Evolutionary conservation across 2,888 invertebrate species (phyloP).

Genomic region (Eupithecia inturbata): DNA sequence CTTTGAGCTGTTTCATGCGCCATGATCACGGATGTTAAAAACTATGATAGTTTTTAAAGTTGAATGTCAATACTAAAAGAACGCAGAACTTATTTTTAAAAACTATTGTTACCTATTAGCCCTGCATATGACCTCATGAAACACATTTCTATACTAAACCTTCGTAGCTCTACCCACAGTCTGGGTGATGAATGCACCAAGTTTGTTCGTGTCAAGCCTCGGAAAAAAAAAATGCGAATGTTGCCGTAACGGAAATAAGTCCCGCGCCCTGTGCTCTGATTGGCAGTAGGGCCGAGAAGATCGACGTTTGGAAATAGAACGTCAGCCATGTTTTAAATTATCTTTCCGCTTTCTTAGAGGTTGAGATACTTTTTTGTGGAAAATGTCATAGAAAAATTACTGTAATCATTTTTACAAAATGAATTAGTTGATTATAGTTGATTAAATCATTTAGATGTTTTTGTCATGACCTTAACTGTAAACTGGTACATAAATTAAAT

Average conservation of each 20-base stretch:
- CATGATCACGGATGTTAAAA: too few species aligned
- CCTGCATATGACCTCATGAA: not conserved
- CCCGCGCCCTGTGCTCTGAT: slow-evolving; percentile 66
- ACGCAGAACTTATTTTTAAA: too few species aligned
- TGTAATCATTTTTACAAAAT: not conserved
- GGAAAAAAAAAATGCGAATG: slow-evolving; percentile 65
- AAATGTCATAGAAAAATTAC: not conserved
- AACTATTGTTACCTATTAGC: not conserved
- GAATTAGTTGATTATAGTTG: not conserved
- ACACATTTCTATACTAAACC: slow-evolving; percentile 25
- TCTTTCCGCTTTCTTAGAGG: slow-evolving; percentile 23
- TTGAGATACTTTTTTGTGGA: not conserved
- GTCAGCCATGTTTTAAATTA: slow-evolving; percentile 35
- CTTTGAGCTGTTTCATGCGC: too few species aligned
- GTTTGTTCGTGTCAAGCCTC: slow-evolving; percentile 75
- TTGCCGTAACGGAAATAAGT: slow-evolving; percentile 69
- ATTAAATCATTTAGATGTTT: not conserved
- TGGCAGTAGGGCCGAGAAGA: slow-evolving; percentile 61
- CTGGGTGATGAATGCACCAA: slow-evolving; percentile 76
- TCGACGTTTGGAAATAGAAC: slow-evolving; percentile 40
- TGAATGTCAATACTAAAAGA: too few species aligned
- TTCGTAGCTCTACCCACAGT: slow-evolving; percentile 51
- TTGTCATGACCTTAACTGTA: not conserved
- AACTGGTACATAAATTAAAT: not conserved
- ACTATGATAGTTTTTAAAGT: too few species aligned